phyloP scores from a whole-genome alignment of 2,113 vertebrate species.

The Charina bottae region DNA sequence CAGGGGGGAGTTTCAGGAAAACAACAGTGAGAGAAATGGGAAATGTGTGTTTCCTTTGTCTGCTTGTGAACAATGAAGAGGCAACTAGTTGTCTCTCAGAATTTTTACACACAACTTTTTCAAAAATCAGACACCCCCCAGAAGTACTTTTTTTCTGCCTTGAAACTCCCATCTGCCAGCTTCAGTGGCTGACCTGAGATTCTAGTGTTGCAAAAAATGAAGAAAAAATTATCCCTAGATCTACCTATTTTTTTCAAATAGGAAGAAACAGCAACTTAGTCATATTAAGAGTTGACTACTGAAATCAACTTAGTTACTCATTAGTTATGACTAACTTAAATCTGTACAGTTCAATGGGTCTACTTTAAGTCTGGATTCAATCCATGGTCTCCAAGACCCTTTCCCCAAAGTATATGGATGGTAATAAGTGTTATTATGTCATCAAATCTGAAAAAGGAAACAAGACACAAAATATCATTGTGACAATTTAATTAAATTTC shows the following conservation, averaged over 20 bases:
- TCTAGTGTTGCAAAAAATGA: not conserved
- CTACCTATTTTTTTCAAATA: not conserved
- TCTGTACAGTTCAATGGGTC: not conserved
- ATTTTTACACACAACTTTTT: not conserved
- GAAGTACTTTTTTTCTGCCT: not conserved
- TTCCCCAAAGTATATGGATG: not conserved
- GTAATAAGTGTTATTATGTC: slow-evolving; percentile 15
- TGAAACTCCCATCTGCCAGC: not conserved
- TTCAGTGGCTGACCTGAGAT: not conserved
- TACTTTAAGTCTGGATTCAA: not conserved
- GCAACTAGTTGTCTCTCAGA: too few species aligned
- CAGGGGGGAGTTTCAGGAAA: not conserved
- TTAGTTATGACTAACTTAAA: not conserved
- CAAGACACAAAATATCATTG: slow-evolving; percentile 43
- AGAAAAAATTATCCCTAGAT: not conserved
- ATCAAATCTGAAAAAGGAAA: slow-evolving; percentile 57
- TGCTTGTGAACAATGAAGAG: not conserved
- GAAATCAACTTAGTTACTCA: not conserved
- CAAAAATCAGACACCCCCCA: not conserved
- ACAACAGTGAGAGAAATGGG: not conserved
- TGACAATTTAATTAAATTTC: slow-evolving; percentile 48
- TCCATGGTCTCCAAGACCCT: not conserved
- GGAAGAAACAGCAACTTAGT: not conserved
- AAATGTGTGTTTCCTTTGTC: not conserved
- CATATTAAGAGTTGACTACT: not conserved